These are phyloP conservation scores for Papilio xuthus DNA, from an alignment of 1,140 invertebrate species.

Conservation along the genomic window DNA sequence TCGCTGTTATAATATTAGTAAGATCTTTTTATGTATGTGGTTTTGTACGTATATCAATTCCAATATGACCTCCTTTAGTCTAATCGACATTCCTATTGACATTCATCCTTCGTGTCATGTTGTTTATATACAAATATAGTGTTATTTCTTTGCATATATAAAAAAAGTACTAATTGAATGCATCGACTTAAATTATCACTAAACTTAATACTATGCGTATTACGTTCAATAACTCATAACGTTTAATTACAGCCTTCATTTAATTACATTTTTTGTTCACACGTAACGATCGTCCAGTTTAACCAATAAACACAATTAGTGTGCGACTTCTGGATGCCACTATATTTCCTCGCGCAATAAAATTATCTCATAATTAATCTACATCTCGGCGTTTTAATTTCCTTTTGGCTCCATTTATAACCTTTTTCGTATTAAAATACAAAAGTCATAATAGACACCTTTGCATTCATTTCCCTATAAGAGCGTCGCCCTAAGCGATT, in stretches of 20 bases:
- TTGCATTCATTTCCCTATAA: constrained; percentile 23
- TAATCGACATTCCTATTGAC: no score
- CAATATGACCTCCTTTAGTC: no score
- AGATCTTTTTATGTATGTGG: no score
- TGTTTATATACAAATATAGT: no score
- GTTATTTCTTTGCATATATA: neutral
- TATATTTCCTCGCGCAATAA: constrained; percentile 11
- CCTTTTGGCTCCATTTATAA: neutral
- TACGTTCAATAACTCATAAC: neutral
- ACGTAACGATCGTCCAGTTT: constrained; percentile 11
- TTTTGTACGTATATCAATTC: no score
- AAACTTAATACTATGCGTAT: neutral
- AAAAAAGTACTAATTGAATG: neutral
- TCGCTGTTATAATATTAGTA: no score
- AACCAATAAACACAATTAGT: constrained; percentile 28
- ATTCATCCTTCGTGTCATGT: no score
- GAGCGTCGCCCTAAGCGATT: constrained; percentile 55
- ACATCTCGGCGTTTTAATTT: neutral
- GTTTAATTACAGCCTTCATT: constrained; percentile 8
- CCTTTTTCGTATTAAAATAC: neutral
- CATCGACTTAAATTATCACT: neutral
- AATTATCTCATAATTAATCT: constrained; percentile 17
- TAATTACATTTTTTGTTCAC: constrained; percentile 16
- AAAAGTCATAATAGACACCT: neutral
- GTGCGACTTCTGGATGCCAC: constrained; percentile 9